Percentiles rank a stretch among this genome's conserved stretches.
phyloP scores from a whole-genome alignment of 2,113 vertebrate species.

The Heterotilapia buettikoferi region DNA sequence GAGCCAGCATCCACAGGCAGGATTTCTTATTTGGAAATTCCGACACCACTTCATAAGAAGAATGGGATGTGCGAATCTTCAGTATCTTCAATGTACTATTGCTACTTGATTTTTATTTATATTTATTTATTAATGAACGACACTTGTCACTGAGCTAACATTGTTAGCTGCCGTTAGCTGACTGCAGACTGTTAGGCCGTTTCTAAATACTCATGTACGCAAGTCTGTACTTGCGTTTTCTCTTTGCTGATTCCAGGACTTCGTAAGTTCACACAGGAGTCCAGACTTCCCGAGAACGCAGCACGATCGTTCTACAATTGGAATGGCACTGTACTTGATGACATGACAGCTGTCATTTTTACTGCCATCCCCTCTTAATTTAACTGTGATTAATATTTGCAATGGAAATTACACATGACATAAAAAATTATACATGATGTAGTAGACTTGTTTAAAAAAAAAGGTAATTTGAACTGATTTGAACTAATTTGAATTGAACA shows the following conservation, averaged over 20 bases:
- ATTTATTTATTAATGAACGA: background rate
- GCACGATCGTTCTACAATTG: background rate
- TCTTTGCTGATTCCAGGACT: background rate
- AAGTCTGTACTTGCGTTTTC: background rate
- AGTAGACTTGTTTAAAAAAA: background rate
- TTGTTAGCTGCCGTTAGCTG: background rate
- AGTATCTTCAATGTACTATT: background rate
- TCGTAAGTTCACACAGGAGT: background rate
- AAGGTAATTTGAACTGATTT: background rate
- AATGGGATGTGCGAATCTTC: background rate
- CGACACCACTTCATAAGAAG: background rate
- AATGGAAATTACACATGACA: background rate
- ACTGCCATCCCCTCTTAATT: background rate
- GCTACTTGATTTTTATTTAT: background rate
- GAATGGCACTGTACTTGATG: background rate
- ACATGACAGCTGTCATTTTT: background rate
- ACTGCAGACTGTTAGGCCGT: background rate
- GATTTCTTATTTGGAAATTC: background rate
- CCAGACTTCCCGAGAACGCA: background rate
- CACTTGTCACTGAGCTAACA: background rate
- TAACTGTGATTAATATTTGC: background rate
- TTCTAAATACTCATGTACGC: background rate
- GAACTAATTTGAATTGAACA: background rate
- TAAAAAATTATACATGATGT: background rate
- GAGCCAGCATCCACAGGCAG: rapidly evolving